Evolutionary conservation across 2,797 vertebrate species (phyloP).

Genomic region (Rhinogobio ventralis): DNA sequence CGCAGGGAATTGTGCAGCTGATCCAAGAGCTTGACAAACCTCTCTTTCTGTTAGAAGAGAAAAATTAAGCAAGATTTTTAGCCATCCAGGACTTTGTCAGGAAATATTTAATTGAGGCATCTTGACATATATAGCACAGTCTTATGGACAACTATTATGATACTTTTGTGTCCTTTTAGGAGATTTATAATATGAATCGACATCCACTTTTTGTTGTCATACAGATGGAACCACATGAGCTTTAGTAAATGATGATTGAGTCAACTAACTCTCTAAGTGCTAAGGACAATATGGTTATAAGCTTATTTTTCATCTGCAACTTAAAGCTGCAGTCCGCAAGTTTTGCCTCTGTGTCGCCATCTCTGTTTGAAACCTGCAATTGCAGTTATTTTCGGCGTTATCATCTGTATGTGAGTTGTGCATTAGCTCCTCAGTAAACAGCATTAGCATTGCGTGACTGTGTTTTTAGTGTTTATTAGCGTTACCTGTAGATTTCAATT

Average conservation of each 20-base stretch:
- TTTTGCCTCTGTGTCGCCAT: no score
- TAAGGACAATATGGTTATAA: slow-evolving; percentile 5
- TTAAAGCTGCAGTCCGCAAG: no score
- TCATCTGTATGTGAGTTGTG: no score
- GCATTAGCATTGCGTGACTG: no score
- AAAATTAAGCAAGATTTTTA: background rate
- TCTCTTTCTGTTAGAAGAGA: slow-evolving; percentile 87
- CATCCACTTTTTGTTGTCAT: background rate
- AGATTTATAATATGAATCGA: background rate
- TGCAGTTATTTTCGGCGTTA: no score
- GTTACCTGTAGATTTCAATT: no score
- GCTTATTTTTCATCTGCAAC: background rate
- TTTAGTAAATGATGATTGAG: background rate
- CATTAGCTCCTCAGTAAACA: no score
- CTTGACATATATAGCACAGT: background rate
- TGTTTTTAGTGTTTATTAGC: no score
- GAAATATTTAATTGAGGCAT: background rate
- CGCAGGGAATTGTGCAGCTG: slow-evolving; percentile 97
- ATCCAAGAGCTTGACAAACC: slow-evolving; percentile 96
- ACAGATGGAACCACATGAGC: background rate
- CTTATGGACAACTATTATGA: background rate
- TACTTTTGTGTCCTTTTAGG: background rate
- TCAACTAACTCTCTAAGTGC: background rate
- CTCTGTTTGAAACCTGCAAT: no score
- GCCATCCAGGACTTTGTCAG: background rate